Percentiles rank a stretch among this genome's conserved stretches.
Evolutionary conservation across 2,113 vertebrate genomes (phyloP).

Genomic region (Scalopus aquaticus): DNA sequence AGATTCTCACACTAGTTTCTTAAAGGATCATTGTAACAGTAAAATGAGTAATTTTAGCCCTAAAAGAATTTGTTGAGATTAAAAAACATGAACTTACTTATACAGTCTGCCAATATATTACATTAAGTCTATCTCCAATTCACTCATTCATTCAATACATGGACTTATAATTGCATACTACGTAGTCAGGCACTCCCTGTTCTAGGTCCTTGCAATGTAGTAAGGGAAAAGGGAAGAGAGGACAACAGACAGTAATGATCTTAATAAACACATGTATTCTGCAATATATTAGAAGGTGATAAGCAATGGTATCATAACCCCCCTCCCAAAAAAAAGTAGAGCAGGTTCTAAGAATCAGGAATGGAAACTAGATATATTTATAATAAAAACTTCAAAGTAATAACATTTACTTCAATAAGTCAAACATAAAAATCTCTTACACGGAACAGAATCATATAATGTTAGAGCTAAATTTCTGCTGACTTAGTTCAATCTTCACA

Average conservation of each 20-base stretch:
- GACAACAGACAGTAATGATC: neutral
- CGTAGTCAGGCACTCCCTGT: neutral
- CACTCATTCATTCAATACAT: neutral
- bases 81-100: slow-evolving; percentile 21
- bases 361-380: neutral
- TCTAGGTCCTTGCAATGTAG: neutral
- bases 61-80: neutral
- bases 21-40: neutral
- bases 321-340: neutral
- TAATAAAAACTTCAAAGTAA: slow-evolving; percentile 3
- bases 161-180: neutral
- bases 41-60: slow-evolving; percentile 4
- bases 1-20: slow-evolving; percentile 9
- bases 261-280: neutral
- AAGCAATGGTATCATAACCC: neutral
- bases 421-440: neutral
- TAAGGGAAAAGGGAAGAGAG: neutral
- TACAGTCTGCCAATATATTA: neutral
- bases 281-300: neutral
- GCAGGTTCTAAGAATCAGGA: neutral
- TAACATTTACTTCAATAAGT: neutral
- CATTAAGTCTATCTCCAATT: neutral
- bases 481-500: neutral
- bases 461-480: neutral
- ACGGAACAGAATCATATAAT: neutral